phyloP scores from a whole-genome alignment of 2,797 vertebrate species.

The Echiichthys vipera region DNA sequence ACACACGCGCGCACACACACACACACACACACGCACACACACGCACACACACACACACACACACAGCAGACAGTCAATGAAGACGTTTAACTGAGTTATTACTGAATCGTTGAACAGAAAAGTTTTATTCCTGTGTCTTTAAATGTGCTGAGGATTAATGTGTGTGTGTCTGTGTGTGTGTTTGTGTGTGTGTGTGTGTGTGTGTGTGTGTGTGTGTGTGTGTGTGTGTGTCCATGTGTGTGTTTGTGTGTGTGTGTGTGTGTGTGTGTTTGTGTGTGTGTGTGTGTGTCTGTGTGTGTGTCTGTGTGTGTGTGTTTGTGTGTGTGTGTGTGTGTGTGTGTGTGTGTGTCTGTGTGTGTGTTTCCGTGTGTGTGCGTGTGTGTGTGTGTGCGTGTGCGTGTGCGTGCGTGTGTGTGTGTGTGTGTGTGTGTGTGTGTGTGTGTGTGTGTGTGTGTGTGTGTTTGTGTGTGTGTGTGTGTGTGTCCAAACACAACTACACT shows the following conservation, averaged over 20 bases:
- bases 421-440: neutral
- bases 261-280: neutral
- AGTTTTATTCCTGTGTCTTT: neutral
- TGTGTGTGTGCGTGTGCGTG: neutral
- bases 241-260: neutral
- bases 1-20: neutral
- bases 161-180: neutral
- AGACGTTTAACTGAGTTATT: slow-evolving; percentile 11
- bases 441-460: neutral
- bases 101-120: neutral
- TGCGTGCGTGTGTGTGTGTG: neutral
- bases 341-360: neutral
- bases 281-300: neutral
- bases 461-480: neutral
- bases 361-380: slow-evolving; percentile 2
- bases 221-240: neutral
- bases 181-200: neutral
- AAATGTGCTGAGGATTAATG: no score
- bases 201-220: neutral
- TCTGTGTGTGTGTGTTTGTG: neutral
- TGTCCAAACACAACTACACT: no score
- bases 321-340: neutral
- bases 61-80: slow-evolving; percentile 15
- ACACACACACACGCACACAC: neutral
- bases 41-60: neutral